Evolutionary conservation across 2,113 vertebrate genomes (phyloP).

Genomic region (Nettapus auritus): DNA sequence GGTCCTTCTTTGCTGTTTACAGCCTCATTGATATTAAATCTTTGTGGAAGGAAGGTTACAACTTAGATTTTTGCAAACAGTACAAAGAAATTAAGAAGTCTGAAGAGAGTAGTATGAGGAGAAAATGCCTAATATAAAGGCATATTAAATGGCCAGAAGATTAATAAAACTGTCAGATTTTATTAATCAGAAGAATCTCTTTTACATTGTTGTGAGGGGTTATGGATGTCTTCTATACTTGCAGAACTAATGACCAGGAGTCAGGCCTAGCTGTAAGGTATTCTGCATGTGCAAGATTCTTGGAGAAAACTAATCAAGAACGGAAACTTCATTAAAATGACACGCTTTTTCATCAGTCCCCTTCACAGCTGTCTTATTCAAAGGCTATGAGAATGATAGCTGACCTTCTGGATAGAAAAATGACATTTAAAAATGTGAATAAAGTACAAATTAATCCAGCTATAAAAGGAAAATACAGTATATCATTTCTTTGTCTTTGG

Average conservation of each 20-base stretch:
- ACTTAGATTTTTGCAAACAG: neutral
- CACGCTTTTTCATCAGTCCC: neutral
- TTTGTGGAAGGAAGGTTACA: neutral
- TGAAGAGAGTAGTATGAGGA: neutral
- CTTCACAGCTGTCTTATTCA: slow-evolving; percentile 40
- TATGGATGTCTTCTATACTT: slow-evolving; percentile 10
- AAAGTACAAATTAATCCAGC: slow-evolving; percentile 18
- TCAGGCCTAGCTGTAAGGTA: neutral
- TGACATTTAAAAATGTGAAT: slow-evolving; percentile 43
- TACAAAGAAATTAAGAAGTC: neutral
- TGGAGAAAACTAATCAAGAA: slow-evolving; percentile 14
- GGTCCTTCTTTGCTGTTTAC: neutral
- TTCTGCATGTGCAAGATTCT: neutral
- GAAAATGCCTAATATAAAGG: neutral
- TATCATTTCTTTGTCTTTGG: neutral
- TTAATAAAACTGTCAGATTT: slow-evolving; percentile 23
- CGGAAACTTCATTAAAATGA: slow-evolving; percentile 57
- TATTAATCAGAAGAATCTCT: slow-evolving; percentile 20
- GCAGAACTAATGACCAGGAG: slow-evolving; percentile 8
- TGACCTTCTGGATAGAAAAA: slow-evolving; percentile 48
- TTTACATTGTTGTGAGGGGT: neutral
- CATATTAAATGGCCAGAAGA: slow-evolving; percentile 12
- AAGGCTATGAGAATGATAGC: slow-evolving; percentile 15
- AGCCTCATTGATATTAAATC: neutral
- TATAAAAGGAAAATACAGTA: neutral